Evolutionary conservation across 2,797 vertebrate species (phyloP).

Genomic region (Eidolon dupreanum): DNA sequence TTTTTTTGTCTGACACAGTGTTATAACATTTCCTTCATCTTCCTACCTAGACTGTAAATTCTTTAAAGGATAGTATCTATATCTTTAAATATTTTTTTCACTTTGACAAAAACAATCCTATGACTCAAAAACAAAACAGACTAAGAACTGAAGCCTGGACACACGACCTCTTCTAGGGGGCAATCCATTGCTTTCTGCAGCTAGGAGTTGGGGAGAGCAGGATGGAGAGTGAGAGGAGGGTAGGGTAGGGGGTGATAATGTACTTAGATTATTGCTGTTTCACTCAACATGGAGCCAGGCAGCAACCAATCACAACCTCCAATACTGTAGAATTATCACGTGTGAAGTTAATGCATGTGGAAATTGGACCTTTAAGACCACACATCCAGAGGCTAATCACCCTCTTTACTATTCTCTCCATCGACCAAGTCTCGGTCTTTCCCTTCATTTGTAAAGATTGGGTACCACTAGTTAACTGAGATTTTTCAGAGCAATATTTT

Average conservation of each 20-base stretch:
- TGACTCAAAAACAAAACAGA: background rate
- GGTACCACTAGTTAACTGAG: background rate
- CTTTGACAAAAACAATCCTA: background rate
- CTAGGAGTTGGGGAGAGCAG: background rate
- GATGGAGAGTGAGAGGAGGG: background rate
- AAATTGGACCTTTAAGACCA: background rate
- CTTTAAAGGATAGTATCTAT: background rate
- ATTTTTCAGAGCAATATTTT: background rate
- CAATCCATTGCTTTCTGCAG: background rate
- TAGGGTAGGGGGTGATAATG: background rate
- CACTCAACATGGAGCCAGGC: background rate
- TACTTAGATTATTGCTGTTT: background rate
- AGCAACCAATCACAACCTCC: background rate
- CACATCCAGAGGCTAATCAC: slow-evolving; percentile 9
- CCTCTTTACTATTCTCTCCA: background rate
- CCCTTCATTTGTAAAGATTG: background rate
- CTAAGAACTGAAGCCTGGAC: background rate
- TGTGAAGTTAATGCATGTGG: background rate
- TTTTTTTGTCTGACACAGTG: background rate
- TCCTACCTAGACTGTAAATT: background rate
- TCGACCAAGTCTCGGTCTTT: background rate
- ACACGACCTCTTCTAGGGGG: background rate
- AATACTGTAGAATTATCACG: background rate
- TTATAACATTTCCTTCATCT: background rate
- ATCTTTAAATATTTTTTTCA: background rate